phyloP scores from a whole-genome alignment of 2,797 vertebrate genomes.

The Tapera naevia region DNA sequence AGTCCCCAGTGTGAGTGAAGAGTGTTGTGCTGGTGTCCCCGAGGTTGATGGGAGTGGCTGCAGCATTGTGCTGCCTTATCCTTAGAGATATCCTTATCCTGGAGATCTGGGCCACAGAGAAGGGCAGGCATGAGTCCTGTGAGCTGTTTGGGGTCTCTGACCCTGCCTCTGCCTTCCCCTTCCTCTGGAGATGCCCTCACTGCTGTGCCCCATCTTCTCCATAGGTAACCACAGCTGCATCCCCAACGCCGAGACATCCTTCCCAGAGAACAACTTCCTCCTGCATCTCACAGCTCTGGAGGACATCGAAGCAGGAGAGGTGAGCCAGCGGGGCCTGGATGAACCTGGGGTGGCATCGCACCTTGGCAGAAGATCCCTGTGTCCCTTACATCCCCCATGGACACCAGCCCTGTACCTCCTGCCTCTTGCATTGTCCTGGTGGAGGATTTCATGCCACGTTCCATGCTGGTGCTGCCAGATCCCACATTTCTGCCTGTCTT shows the following conservation, averaged over 20 bases:
- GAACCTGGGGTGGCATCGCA: background rate
- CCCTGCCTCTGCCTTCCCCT: background rate
- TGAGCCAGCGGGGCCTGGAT: conserved; percentile 61
- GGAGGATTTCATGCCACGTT: background rate
- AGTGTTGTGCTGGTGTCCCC: background rate
- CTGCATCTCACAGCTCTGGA: conserved; percentile 90
- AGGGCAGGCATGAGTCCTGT: rapidly evolving
- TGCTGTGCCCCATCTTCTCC: background rate
- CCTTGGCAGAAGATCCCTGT: background rate
- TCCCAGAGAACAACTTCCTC: conserved; percentile 94
- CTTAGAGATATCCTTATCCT: too few species aligned
- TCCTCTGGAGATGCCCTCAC: background rate
- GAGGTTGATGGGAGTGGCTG: background rate
- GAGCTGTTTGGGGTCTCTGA: rapidly evolving
- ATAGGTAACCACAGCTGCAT: conserved; percentile 97
- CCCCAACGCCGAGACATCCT: conserved; percentile 94
- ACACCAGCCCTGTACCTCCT: background rate
- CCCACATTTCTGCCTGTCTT: background rate
- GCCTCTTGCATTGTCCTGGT: background rate
- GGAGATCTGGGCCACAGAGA: background rate
- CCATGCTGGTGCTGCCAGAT: rapidly evolving
- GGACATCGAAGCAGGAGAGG: conserved; percentile 93
- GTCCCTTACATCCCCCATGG: rapidly evolving
- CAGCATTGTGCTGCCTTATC: background rate
- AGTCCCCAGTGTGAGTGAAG: background rate